Conservation (phyloP, 2,888 invertebrate species). For the Malachius bipustulatus region DNA sequence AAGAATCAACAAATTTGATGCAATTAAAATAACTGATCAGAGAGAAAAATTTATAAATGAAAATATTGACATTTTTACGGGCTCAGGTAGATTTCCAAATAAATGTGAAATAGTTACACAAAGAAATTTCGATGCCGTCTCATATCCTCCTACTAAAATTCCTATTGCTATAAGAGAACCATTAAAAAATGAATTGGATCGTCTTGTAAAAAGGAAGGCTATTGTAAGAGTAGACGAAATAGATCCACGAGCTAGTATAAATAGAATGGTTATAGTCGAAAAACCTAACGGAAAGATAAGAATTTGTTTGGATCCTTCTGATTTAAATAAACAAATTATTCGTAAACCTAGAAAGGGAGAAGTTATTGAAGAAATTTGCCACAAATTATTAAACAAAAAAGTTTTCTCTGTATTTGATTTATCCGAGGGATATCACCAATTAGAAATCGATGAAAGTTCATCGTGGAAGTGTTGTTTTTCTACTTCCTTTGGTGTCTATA, state of each 20-base stretch:
- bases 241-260: conserved; percentile 11
- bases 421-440: conserved; percentile 17
- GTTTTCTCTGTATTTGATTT: conserved; percentile 14
- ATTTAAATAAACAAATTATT: conserved; percentile 12
- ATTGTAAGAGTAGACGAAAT: conserved; percentile 10
- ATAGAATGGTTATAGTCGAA: conserved; percentile 14
- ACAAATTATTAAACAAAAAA: conserved; percentile 10
- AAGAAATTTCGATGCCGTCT: conserved; percentile 5
- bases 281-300: conserved; percentile 13
- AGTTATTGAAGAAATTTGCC: conserved; percentile 13
- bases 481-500: conserved; percentile 16
- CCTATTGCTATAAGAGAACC: conserved; percentile 7
- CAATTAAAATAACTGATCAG: not conserved
- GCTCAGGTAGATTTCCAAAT: conserved; percentile 8
- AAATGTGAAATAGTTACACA: conserved; percentile 5
- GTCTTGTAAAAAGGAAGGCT: conserved; percentile 11
- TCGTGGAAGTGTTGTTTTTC: conserved; percentile 19
- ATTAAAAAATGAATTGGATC: conserved; percentile 9
- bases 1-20: conserved; percentile 1
- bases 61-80: conserved; percentile 4
- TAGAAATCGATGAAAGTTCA: conserved; percentile 13
- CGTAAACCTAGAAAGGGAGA: conserved; percentile 9
- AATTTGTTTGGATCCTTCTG: conserved; percentile 11
- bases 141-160: conserved; percentile 8
- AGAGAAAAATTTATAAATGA: conserved; percentile 4